Base-by-base conservation (phyloP, 2,888 invertebrate species). In the Sepiola atlantica region DNA sequence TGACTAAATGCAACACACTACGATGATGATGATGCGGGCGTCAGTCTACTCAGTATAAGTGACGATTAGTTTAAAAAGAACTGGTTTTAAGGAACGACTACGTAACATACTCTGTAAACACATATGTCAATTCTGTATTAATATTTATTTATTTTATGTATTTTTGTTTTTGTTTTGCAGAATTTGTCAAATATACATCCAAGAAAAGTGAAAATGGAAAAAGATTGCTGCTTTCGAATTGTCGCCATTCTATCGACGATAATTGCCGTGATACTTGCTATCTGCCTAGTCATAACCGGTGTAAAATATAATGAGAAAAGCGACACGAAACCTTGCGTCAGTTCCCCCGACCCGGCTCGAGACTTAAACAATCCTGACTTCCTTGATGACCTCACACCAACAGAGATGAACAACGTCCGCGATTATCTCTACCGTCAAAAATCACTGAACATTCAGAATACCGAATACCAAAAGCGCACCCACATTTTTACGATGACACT, bases 401-500 rank as follows among this genome's bases (percentile, higher is more conserved):
- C 94, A 10, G 96, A 96, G 94, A 96, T 95, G 95, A 94, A 94
- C 2, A 95, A 95, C 20, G 96, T 96, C n/a, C 94, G 95, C 35
- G 96, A 96, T 93, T 96, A 96, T 61, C 95, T 96, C 95, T 94
- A 96, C 28, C 91, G 94, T 6, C 95, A 95, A n/a, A 94, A 95
- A 28, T 92, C 94, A 12, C 95, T 96, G 21, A 95, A 95, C 92
- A 94, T 96, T 91, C 95, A 95, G 32, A 95, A 95, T 1, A 95
- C 96, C 14, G 96, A 96, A 0, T 94, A 94, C 20, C 94, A 96
- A 28, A 96, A 96, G 94, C 95, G 95, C 92, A 96, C 96, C 92
- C 96, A 96, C 93, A 96, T 96, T 32, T 96, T 95, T 94, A 95
- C 96, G 95, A 96, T 96, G 12, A 96, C 96, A 90, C 94, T 96